Evolutionary conservation across 2,797 vertebrate genomes (phyloP), one percentile per base, ranked within the genome.

Genomic region (Prunella strophiata): DNA sequence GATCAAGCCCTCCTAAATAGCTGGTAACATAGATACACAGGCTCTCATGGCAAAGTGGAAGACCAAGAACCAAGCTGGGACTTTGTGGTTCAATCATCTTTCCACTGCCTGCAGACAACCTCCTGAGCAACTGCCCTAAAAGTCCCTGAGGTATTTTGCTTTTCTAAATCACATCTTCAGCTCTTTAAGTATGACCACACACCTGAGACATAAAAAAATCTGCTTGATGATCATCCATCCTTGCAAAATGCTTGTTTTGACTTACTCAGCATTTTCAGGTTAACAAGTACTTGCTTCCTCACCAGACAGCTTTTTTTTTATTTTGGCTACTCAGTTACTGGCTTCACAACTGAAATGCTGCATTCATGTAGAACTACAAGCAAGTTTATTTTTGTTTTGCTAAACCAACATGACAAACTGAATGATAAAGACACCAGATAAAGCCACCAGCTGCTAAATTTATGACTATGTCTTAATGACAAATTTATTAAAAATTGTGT

Each of bases 361-460:
- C 47, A 88, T 40, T 78, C 42, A 51, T 19, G 17, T 3, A 74
- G 30, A 91, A 71, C 30, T 83, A 88, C 52, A 68, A 68, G 59
- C 21, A 83, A 85, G 32, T 40, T 85, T 85, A 47, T 48, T 87
- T 91, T 81, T 74, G 26, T 66, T 93, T 87, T 78, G 45, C 32
- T 66, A 93, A 89, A 84, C 16, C 16, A 72, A 70, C 47, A 42
- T 5, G 32, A 82, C 40, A 89, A 72, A 85, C 59, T 26, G 54
- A 85, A 85, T 1, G 7, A 83, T 67, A 58, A 19, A 89, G 76
- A 58, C 17, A 94, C 2, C 11, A 93, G 54, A 83, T 47, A 88
- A 94, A 88, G 27, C 16, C 47, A 81, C 22, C 17, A 81, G 38
- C 27, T 89, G 65, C 42, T 77, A 48, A 74, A 82, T n/a, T 78